These are phyloP conservation scores for Cosmia trapezina DNA, from an alignment of 2,888 invertebrate genomes.

Conservation along the genomic window DNA sequence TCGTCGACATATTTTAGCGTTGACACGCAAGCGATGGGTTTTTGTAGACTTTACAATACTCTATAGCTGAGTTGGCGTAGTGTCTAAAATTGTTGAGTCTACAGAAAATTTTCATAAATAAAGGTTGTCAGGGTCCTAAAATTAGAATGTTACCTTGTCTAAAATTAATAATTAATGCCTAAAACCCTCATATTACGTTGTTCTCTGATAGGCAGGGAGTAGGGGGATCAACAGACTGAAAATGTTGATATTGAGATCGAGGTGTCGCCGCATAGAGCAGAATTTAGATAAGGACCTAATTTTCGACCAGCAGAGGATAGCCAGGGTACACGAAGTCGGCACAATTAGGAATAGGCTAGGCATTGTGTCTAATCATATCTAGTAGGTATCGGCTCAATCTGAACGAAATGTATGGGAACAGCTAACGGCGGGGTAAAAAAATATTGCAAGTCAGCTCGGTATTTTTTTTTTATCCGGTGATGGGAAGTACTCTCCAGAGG, in stretches of 20 bases:
- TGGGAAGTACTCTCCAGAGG: no score
- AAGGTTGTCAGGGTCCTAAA: background rate
- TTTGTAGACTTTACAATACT: background rate
- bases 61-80: background rate
- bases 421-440: background rate
- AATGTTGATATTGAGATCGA: background rate
- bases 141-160: constrained; percentile 20
- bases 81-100: constrained; percentile 5
- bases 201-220: background rate
- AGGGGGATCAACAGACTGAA: background rate
- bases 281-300: background rate
- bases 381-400: background rate
- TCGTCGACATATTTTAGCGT: constrained; percentile 20
- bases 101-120: background rate
- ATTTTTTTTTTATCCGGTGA: no score
- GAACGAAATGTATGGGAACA: background rate
- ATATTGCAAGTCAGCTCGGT: background rate
- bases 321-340: background rate
- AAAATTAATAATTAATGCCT: constrained; percentile 17
- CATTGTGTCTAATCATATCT: background rate
- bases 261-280: background rate
- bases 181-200: background rate
- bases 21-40: constrained; percentile 18
- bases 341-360: background rate
- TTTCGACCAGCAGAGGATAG: no score